phyloP scores from a whole-genome alignment of 2,113 vertebrate genomes.

The Otis tarda region DNA sequence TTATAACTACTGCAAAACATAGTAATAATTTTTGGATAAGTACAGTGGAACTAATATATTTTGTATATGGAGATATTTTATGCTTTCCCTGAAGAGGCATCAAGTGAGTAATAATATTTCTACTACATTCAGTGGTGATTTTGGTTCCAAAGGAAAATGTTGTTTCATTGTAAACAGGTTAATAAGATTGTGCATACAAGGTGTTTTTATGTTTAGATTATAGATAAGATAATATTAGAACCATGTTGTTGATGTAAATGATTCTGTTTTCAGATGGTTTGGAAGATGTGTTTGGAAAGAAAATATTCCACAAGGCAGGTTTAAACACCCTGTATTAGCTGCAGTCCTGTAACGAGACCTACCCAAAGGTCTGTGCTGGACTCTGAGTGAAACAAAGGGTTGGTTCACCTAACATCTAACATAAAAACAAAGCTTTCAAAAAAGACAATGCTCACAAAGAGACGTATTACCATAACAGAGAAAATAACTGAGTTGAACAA shows the following conservation, averaged over 20 bases:
- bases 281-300: not conserved
- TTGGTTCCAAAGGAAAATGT: not conserved
- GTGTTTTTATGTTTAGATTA: not conserved
- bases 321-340: not conserved
- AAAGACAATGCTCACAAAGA: not conserved
- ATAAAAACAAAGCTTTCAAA: not conserved
- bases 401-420: not conserved
- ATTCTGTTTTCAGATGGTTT: not conserved
- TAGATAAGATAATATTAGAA: not conserved
- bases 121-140: not conserved
- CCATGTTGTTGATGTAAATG: not conserved
- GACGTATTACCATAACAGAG: not conserved
- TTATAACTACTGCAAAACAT: not conserved
- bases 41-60: not conserved
- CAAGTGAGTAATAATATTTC: not conserved
- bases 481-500: not conserved
- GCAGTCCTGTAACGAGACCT: not conserved
- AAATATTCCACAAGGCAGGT: not conserved
- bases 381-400: not conserved
- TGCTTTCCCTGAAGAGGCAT: not conserved
- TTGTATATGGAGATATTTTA: not conserved
- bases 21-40: not conserved
- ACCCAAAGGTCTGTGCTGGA: not conserved
- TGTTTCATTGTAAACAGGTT: not conserved
- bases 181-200: not conserved